A percentile compares a stretch with the other conserved stretches of the same genome.
These are phyloP conservation scores for Eulithis prunata DNA, from an alignment of 2,888 invertebrate species.

Conservation along the genomic window DNA sequence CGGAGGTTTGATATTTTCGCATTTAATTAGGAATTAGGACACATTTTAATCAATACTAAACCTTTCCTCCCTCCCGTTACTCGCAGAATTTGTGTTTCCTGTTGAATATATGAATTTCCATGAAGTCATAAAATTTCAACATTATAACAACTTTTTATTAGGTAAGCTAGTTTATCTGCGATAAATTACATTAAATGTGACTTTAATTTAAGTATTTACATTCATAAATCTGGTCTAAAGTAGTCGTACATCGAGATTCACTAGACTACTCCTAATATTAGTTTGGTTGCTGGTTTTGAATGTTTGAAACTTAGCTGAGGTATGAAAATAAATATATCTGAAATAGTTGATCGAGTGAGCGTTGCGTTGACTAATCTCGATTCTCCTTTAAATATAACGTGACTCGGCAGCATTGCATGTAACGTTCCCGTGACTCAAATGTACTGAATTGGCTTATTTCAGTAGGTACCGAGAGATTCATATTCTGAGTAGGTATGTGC, in stretches of 20 bases:
- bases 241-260: slow-evolving; percentile 2
- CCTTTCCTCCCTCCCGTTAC: too few relatives aligned
- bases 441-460: slow-evolving; percentile 1
- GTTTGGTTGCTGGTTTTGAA: too few relatives aligned
- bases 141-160: too few relatives aligned
- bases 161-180: too few relatives aligned
- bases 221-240: not conserved
- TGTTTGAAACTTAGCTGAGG: too few relatives aligned
- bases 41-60: too few relatives aligned
- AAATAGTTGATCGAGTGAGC: not conserved
- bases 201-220: not conserved
- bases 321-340: not conserved
- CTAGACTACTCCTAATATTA: not conserved
- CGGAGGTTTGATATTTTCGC: not conserved
- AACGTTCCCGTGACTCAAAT: slow-evolving; percentile 9
- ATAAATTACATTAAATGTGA: not conserved
- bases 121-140: too few relatives aligned
- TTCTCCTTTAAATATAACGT: slow-evolving; percentile 1
- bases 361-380: slow-evolving; percentile 3
- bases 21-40: too few relatives aligned
- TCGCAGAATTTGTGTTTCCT: slow-evolving; percentile 6
- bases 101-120: too few relatives aligned
- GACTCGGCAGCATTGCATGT: not conserved
- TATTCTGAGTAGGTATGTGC: too few relatives aligned
- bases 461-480: not conserved